These are phyloP conservation scores for Peromyscus eremicus DNA, from an alignment of 2,797 vertebrate genomes.

Conservation along the genomic window DNA sequence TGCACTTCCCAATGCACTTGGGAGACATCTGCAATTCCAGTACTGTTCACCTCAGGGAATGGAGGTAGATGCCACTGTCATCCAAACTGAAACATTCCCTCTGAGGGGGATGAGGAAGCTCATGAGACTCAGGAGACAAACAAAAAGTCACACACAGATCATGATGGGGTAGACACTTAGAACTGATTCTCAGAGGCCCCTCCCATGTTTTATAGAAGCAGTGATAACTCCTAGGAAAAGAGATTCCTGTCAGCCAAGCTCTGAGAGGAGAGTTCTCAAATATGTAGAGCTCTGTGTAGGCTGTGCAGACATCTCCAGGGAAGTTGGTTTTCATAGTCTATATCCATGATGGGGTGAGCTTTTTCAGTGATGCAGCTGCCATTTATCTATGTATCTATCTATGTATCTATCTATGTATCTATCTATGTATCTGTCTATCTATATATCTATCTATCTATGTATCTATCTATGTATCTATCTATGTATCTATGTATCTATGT, in stretches of 20 bases:
- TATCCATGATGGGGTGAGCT: too few species aligned
- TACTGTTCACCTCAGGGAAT: too few species aligned
- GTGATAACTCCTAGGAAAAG: not conserved
- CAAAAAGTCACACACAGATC: not conserved
- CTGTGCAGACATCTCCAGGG: too few species aligned
- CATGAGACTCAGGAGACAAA: not conserved
- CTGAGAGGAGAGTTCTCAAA: not conserved
- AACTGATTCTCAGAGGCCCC: not conserved
- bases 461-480: too few species aligned
- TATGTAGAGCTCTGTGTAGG: too few species aligned
- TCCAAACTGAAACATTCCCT: too few species aligned
- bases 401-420: too few species aligned
- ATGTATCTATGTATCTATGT: too few species aligned
- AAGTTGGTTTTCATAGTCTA: not conserved
- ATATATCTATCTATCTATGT: too few species aligned
- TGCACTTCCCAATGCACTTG: not conserved
- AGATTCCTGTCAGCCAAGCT: not conserved
- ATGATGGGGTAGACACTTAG: too few species aligned
- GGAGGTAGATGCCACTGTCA: not conserved
- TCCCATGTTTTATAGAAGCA: not conserved
- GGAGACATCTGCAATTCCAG: not conserved
- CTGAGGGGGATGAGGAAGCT: not conserved
- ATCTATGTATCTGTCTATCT: too few species aligned
- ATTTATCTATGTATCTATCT: not conserved
- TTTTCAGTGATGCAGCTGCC: not conserved